Evolutionary conservation across 1,140 invertebrate genomes (phyloP).

Genomic region (Orius insidiosus): DNA sequence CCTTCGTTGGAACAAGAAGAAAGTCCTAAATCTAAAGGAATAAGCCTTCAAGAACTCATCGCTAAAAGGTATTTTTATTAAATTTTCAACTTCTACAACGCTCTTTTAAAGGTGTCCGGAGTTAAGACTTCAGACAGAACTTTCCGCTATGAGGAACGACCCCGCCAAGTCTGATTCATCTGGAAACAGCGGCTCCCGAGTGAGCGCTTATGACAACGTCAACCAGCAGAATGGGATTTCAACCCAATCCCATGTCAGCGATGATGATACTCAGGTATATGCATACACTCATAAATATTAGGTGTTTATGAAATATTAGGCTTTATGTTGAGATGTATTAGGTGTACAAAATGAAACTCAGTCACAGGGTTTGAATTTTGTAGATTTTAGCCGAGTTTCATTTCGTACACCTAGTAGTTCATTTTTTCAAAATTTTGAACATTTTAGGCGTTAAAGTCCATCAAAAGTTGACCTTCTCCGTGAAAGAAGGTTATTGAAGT

Average conservation of each 20-base stretch:
- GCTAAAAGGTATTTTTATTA: constrained; percentile 40
- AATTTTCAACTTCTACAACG: neutral
- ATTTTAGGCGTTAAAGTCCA: too few relatives aligned
- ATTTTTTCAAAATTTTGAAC: too few relatives aligned
- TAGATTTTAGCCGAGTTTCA: too few relatives aligned
- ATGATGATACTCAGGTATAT: constrained; percentile 15
- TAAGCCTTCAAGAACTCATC: constrained; percentile 59
- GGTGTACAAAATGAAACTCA: too few relatives aligned
- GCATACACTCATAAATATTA: too few relatives aligned
- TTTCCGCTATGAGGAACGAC: constrained; percentile 9
- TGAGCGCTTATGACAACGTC: constrained; percentile 19
- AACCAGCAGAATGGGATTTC: constrained; percentile 15
- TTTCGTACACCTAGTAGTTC: too few relatives aligned
- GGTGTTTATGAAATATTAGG: too few relatives aligned
- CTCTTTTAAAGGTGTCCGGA: constrained; percentile 20
- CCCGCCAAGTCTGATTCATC: constrained; percentile 14
- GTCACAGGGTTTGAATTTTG: too few relatives aligned
- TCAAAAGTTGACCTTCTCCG: too few relatives aligned
- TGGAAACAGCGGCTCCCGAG: constrained; percentile 14
- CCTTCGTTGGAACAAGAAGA: constrained; percentile 24
- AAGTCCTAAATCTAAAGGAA: constrained; percentile 30
- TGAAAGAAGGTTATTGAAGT: too few relatives aligned
- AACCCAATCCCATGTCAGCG: constrained; percentile 16
- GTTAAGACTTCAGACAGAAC: constrained; percentile 19
- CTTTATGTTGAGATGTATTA: too few relatives aligned